Percentiles rank a stretch among this genome's conserved stretches.
Conservation (phyloP, 2,888 invertebrate genomes). For the Cecidostiba fungosa region DNA sequence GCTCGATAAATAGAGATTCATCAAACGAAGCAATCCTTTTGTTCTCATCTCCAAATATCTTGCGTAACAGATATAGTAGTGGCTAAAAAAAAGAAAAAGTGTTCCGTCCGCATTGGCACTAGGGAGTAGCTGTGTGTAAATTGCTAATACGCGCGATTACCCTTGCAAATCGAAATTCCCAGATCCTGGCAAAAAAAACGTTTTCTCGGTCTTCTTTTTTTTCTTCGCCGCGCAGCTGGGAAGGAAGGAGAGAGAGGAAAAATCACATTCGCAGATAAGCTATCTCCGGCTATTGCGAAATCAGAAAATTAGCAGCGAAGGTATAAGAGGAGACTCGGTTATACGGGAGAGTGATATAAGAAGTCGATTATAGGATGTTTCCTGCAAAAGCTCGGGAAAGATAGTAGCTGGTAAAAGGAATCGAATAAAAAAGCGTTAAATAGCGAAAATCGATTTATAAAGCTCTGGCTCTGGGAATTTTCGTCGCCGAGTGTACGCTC, state of each 20-base stretch:
- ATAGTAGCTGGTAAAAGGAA: no score
- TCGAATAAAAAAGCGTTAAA: not conserved
- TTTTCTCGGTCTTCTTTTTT: slow-evolving; percentile 22
- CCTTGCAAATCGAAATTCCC: slow-evolving; percentile 51
- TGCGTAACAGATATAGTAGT: not conserved
- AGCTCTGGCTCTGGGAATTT: not conserved
- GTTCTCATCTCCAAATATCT: slow-evolving; percentile 9
- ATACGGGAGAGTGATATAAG: not conserved
- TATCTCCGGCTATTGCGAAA: not conserved
- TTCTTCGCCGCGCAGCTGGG: not conserved
- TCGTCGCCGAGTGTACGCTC: not conserved
- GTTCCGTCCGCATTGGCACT: slow-evolving; percentile 7
- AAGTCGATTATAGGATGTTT: no score
- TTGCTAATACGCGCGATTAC: slow-evolving; percentile 44
- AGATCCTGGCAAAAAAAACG: slow-evolving; percentile 50
- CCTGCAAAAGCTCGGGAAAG: no score
- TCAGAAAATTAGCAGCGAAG: not conserved
- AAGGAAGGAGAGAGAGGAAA: not conserved
- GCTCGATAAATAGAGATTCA: no score
- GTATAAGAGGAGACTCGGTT: not conserved
- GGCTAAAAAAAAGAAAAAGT: not conserved
- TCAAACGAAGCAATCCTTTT: not conserved
- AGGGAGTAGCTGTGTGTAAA: slow-evolving; percentile 13
- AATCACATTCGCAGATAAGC: not conserved
- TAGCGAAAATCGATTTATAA: not conserved